Conservation (phyloP, 2,888 invertebrate genomes). For the Epinotia brunnichana region DNA sequence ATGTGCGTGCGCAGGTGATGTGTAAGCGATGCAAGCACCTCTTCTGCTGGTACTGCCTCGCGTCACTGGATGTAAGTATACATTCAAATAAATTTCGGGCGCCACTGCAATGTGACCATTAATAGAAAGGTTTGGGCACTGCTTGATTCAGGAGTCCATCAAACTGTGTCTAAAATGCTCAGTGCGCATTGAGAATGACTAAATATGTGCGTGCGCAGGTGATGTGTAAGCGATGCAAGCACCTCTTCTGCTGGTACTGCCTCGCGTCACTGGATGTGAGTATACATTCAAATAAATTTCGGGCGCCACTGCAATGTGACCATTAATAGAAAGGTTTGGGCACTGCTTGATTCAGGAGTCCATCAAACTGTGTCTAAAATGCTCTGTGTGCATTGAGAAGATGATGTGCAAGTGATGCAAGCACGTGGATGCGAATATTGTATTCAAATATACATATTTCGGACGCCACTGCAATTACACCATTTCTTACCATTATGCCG, state of each 20-base stretch:
- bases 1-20: conserved; percentile 99
- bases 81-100: too few species aligned
- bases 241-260: conserved; percentile 99
- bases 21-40: conserved; percentile 99
- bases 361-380: too few species aligned
- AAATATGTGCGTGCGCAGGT: conserved; percentile 99
- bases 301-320: conserved; percentile 69
- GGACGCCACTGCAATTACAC: too few species aligned
- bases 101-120: conserved; percentile 76
- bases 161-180: too few species aligned
- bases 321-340: conserved; percentile 53
- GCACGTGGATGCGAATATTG: conserved; percentile 95
- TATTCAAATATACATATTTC: too few species aligned
- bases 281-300: conserved; percentile 54
- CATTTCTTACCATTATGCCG: too few species aligned
- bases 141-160: too few species aligned
- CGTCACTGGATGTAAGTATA: conserved; percentile 96
- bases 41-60: conserved; percentile 99
- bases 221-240: conserved; percentile 99
- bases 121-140: background rate
- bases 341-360: too few species aligned
- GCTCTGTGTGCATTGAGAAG: conserved; percentile 95
- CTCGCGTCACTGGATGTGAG: conserved; percentile 97
- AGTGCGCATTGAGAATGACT: conserved; percentile 98
- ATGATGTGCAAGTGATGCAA: conserved; percentile 99